phyloP scores from a whole-genome alignment of 2,797 vertebrate genomes.

The Diplodus puntazzo region DNA sequence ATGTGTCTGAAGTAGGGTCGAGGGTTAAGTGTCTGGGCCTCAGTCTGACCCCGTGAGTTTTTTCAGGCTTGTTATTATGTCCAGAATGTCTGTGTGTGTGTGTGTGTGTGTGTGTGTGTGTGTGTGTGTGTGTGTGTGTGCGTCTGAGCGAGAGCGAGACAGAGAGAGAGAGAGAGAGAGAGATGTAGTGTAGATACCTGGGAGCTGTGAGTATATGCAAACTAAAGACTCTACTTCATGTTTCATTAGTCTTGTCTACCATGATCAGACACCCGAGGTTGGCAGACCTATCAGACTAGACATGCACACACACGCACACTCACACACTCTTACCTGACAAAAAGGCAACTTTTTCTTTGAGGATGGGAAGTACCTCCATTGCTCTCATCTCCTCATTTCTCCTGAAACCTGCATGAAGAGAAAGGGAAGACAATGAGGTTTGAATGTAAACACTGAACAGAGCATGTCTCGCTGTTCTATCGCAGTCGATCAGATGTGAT shows the following conservation, averaged over 20 bases:
- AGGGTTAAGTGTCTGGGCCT: conserved; percentile 53
- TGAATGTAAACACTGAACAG: not conserved
- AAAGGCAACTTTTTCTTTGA: conserved; percentile 99
- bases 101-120: not conserved
- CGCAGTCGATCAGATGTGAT: not conserved
- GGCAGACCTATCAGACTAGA: conserved; percentile 4
- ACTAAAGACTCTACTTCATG: conserved; percentile 23
- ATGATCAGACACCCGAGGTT: conserved; percentile 23
- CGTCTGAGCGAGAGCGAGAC: not conserved
- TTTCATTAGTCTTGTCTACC: conserved; percentile 25
- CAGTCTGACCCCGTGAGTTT: conserved; percentile 42
- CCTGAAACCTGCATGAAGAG: conserved; percentile 89
- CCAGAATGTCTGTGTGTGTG: not conserved
- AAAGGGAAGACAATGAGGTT: conserved; percentile 6
- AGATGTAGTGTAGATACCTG: not conserved
- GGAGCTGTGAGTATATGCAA: conserved; percentile 17
- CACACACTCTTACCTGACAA: conserved; percentile 89
- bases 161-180: not conserved
- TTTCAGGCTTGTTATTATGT: conserved; percentile 42
- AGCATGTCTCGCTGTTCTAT: not conserved
- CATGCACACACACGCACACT: not conserved
- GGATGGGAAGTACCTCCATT: conserved; percentile 97
- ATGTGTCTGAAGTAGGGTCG: conserved; percentile 44
- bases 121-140: not conserved
- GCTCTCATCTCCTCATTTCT: conserved; percentile 99